Conservation (phyloP, 2,113 vertebrate species). For the Galbula dea region DNA sequence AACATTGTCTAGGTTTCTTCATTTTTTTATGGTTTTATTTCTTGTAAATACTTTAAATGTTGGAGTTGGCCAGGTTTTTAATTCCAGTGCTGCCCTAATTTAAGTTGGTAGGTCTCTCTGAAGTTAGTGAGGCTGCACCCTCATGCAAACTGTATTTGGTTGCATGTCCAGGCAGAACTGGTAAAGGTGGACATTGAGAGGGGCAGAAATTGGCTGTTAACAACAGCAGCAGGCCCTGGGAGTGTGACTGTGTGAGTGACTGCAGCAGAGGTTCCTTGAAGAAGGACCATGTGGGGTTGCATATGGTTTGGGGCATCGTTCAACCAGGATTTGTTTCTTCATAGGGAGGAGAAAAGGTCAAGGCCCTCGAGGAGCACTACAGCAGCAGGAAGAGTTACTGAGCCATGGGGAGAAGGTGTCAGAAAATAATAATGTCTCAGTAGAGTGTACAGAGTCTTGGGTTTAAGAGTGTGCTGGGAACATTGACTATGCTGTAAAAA, state of each 20-base stretch:
- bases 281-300: not conserved
- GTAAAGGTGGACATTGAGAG: not conserved
- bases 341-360: not conserved
- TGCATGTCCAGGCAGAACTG: not conserved
- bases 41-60: not conserved
- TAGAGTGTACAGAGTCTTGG: not conserved
- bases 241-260: too few relatives aligned
- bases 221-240: not conserved
- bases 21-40: not conserved
- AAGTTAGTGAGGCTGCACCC: not conserved
- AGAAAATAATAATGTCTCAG: not conserved
- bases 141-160: not conserved
- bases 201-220: not conserved
- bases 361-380: not conserved
- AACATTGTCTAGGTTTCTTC: not conserved
- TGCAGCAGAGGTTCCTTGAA: not conserved
- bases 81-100: not conserved
- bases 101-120: not conserved
- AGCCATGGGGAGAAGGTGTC: not conserved
- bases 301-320: fast-evolving
- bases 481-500: not conserved
- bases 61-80: not conserved
- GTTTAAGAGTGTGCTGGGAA: not conserved
- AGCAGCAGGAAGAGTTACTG: not conserved
- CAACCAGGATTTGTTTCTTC: not conserved